Percentiles rank a stretch among this genome's conserved stretches.
Evolutionary conservation across 1,140 invertebrate species (phyloP).

Genomic region (Pollicipes pollicipes): DNA sequence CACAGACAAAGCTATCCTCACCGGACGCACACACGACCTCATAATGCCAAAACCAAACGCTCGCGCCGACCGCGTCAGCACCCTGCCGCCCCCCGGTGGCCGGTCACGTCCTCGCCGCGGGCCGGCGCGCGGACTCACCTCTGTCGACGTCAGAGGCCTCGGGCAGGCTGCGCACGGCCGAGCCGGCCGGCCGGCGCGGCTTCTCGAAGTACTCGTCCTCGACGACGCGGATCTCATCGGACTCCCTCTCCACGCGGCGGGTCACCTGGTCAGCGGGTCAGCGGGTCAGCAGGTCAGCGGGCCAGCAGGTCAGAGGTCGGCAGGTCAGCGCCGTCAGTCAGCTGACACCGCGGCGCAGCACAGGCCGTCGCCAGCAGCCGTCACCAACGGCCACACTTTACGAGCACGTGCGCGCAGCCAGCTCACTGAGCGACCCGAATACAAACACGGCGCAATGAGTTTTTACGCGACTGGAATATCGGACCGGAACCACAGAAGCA

Average conservation of each 20-base stretch:
- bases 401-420: too few species aligned
- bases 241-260: background rate
- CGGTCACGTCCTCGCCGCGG: background rate
- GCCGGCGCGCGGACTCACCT: background rate
- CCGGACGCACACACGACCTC: background rate
- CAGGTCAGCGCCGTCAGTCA: too few species aligned
- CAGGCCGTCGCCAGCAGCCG: too few species aligned
- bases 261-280: too few species aligned
- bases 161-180: background rate
- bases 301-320: too few species aligned
- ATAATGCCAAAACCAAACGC: background rate
- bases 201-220: conserved; percentile 4
- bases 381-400: too few species aligned
- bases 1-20: background rate
- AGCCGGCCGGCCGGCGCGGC: background rate
- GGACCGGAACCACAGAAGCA: too few species aligned
- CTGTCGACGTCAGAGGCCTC: background rate
- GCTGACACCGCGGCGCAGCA: too few species aligned
- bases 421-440: too few species aligned
- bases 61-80: background rate
- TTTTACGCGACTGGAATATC: too few species aligned
- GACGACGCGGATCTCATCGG: background rate
- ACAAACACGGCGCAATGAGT: too few species aligned
- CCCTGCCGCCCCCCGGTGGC: background rate
- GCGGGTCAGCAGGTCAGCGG: too few species aligned